Conservation (phyloP, 2,797 vertebrate genomes). For the Falco concolor region DNA sequence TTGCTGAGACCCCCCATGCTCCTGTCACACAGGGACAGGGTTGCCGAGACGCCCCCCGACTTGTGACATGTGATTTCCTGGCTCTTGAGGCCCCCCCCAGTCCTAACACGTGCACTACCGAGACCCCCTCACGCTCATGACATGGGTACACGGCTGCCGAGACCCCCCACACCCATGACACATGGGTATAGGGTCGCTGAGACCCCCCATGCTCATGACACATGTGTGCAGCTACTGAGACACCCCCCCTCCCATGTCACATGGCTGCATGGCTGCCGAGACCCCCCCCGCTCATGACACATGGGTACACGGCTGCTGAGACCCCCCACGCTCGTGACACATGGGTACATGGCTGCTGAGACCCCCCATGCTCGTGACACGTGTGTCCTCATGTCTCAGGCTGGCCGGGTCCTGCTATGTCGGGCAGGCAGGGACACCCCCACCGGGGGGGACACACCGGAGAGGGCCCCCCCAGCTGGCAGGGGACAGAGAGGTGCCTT, state of each 20-base stretch:
- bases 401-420: neutral
- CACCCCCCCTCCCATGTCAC: neutral
- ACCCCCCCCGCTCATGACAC: neutral
- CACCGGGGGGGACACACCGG: neutral
- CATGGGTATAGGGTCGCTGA: rapidly evolving
- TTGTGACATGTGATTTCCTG: too few relatives aligned
- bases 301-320: neutral
- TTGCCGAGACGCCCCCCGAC: too few relatives aligned
- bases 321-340: too few relatives aligned
- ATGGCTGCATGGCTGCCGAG: neutral
- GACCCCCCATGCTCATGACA: neutral
- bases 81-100: neutral
- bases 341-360: neutral
- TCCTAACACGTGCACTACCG: too few relatives aligned
- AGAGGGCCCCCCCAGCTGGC: rapidly evolving
- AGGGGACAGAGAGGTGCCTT: neutral
- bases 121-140: neutral
- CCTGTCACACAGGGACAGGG: too few relatives aligned
- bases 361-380: neutral
- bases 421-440: neutral
- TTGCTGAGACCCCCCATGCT: neutral
- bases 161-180: neutral
- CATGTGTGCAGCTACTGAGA: neutral
- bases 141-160: neutral
- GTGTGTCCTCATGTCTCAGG: neutral